Evolutionary conservation across 2,797 vertebrate genomes (phyloP), one percentile per base, ranked within the genome.

Genomic region (Adrianichthys oophorus): DNA sequence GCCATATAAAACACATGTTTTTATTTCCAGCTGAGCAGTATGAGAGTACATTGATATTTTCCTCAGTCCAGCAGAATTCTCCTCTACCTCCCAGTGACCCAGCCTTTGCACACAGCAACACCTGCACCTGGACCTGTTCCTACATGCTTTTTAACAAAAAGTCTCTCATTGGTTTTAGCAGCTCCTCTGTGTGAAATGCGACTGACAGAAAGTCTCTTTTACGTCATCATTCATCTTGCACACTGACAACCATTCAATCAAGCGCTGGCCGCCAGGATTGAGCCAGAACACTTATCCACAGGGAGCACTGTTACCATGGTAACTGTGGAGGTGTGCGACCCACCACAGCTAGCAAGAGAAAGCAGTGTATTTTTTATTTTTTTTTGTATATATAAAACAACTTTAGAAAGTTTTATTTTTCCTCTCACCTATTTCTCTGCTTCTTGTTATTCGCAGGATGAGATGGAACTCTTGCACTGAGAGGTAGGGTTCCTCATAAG

Each of bases 171-270:
- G 79, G 63, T 70, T 56, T 78, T 53, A 76, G 80, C 59, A 47
- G 71, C 52, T 46, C 55, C 62, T 65, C 58, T 48, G 64, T 50
- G 78, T 84, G 80, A 77, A 37, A 79, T 56, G 66, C 57, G 77
- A 70, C 64, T 71, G 69, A 85, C 79, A 83, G 63, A 15, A 12
- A 37, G 48, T 68, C 75, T 75, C 62, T 62, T 32, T 58, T 41
- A 78, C 66, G 78, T 87, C 85, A 86, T 76, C 72, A 72, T 82
- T 74, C 46, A 41, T 84, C 78, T 80, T 70, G 50, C 70, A 59
- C 60, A 60, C 66, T 83, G 81, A 88, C 86, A 88, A 83, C 79
- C 79, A 68, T 87, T 88, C 85, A 87, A 85, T 89, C 89, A 90
- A 85, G 76, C 40, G 7, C 53, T 62, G 75, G 76, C 80, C 82